phyloP scores from a whole-genome alignment of 2,888 invertebrate genomes.

The Ectemnius cavifrons region DNA sequence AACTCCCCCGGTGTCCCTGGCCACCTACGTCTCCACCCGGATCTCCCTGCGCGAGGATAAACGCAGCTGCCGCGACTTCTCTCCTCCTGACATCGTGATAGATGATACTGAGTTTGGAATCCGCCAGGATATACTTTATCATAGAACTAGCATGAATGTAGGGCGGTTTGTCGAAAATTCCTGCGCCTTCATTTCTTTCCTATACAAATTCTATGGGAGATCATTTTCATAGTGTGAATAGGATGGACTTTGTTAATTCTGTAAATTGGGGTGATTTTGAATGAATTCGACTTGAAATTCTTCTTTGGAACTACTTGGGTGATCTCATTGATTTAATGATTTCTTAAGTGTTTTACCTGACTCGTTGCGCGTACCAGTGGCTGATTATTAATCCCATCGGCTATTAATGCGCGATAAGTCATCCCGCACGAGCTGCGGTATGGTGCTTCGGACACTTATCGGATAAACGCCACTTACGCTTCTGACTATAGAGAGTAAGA shows the following conservation, averaged over 20 bases:
- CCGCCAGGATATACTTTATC: conserved; percentile 35
- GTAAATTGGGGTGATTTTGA: too few relatives aligned
- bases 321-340: conserved; percentile 36
- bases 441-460: conserved; percentile 38
- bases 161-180: conserved; percentile 14
- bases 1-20: conserved; percentile 39
- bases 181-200: conserved; percentile 43
- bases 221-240: too few relatives aligned
- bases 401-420: conserved; percentile 62
- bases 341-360: conserved; percentile 19
- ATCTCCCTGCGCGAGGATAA: conserved; percentile 48
- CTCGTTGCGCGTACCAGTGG: conserved; percentile 47
- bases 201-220: conserved; percentile 30
- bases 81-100: conserved; percentile 47
- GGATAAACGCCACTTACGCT: conserved; percentile 41
- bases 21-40: conserved; percentile 49
- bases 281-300: too few relatives aligned
- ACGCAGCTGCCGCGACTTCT: conserved; percentile 19
- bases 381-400: conserved; percentile 34
- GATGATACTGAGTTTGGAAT: conserved; percentile 54
- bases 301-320: too few relatives aligned
- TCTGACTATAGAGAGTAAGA: conserved; percentile 9
- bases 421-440: conserved; percentile 29
- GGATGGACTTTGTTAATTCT: too few relatives aligned
- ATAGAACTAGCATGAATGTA: conserved; percentile 18